Base-by-base conservation (phyloP, 2,888 invertebrate genomes). In the Alviniconcha strummeri region DNA sequence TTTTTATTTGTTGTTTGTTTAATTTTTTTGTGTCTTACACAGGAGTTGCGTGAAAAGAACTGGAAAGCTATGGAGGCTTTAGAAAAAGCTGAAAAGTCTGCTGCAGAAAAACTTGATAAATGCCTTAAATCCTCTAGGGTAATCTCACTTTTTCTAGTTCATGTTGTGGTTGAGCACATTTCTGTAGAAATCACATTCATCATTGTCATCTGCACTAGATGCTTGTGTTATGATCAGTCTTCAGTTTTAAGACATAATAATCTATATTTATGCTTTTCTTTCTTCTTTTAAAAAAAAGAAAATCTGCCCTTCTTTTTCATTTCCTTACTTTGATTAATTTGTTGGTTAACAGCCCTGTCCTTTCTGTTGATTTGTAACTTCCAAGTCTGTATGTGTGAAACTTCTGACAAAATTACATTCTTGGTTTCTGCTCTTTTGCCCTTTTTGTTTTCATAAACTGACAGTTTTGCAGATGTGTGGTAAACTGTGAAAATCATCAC, bases 21-120 rank as follows among this genome's bases (percentile, higher is more conserved):
- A 60, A 60, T 13, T 60, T 57, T 64, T 82, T 82, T 82, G 75
- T 82, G 52, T 80, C 19, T 83, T 60, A 74, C 87, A 81, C 90
- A 92, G 92, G 92, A 92, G 78, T 89, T 92, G 85, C 87, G 92
- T 86, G 89, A 90, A 90, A 92, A 91, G 90, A 92, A 92, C 89
- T 91, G 92, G 91, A 91, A 92, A 88, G 92, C 91, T 85, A 92
- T 92, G 92, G 92, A 92, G 88, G 92, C 92, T 84, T 90, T 92
- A 90, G 89, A 91, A 87, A 89, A 90, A 86, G 88, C 91, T 83
- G 92, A 92, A 89, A 91, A 91, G 88, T 89, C 89, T 81, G 89
- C 89, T 77, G 85, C 89, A 84, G 90, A 90, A 85, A 91, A 90
- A 90, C 88, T 91, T 87, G 89, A 89, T 89, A 90, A 88, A 86